Conservation (phyloP, 1,140 invertebrate genomes). For the Leptinotarsa defecta region DNA sequence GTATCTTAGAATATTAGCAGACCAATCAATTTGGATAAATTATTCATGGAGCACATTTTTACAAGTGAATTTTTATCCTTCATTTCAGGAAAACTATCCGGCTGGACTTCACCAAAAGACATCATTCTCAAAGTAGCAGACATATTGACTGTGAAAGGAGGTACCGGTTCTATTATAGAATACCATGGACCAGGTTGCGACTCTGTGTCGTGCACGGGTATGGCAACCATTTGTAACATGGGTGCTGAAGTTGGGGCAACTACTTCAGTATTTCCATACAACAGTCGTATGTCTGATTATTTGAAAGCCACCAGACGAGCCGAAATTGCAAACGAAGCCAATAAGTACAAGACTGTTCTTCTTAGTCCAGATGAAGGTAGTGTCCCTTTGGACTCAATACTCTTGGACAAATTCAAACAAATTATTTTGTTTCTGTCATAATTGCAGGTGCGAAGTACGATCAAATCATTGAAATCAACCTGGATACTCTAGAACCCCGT, state of each 20-base stretch:
- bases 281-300: slow-evolving; percentile 92
- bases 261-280: slow-evolving; percentile 98
- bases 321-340: slow-evolving; percentile 82
- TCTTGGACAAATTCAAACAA: no score
- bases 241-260: slow-evolving; percentile 99
- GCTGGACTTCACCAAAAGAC: slow-evolving; percentile 99
- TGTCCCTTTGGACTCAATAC: no score
- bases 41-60: no score
- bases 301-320: slow-evolving; percentile 83
- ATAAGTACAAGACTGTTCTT: slow-evolving; percentile 66
- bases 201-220: slow-evolving; percentile 97
- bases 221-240: slow-evolving; percentile 99
- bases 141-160: slow-evolving; percentile 89
- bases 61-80: neutral
- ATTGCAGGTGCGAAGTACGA: slow-evolving; percentile 80
- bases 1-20: no score
- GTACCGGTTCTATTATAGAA: slow-evolving; percentile 98
- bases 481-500: slow-evolving; percentile 89
- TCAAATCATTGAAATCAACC: slow-evolving; percentile 78
- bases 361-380: slow-evolving; percentile 43
- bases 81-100: slow-evolving; percentile 73
- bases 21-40: no score
- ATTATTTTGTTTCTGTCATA: no score
- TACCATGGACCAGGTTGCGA: slow-evolving; percentile 98
- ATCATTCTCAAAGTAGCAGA: slow-evolving; percentile 95